These are phyloP conservation scores for Papilio gigon DNA, from an alignment of 2,888 invertebrate genomes.

Conservation along the genomic window DNA sequence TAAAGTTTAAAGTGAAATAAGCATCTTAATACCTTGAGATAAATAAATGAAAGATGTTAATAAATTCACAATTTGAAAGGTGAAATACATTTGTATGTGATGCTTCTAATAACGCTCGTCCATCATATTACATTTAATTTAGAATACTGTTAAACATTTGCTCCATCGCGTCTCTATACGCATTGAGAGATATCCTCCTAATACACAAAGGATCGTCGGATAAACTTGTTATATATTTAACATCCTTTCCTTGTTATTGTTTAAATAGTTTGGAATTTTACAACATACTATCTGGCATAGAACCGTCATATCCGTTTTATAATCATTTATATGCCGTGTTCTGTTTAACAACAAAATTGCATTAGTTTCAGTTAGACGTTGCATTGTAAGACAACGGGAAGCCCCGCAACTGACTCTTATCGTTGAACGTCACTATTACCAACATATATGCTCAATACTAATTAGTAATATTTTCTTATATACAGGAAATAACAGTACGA, in stretches of 20 bases:
- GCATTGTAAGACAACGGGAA: slow-evolving; percentile 38
- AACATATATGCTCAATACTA: not conserved
- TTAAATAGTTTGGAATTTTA: not conserved
- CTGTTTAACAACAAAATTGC: slow-evolving; percentile 29
- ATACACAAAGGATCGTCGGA: not conserved
- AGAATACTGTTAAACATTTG: not conserved
- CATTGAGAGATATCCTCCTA: not conserved
- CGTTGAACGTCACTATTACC: slow-evolving; percentile 5
- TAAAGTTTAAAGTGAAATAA: not conserved
- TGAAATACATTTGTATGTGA: not conserved
- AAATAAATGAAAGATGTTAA: slow-evolving; percentile 7
- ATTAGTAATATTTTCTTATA: slow-evolving; percentile 12
- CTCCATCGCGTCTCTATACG: not conserved
- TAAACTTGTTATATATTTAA: slow-evolving; percentile 5
- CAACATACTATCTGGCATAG: not conserved
- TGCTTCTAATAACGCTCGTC: not conserved
- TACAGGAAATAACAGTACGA: slow-evolving; percentile 42
- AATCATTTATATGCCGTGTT: slow-evolving; percentile 20
- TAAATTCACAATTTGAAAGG: not conserved
- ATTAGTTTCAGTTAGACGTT: slow-evolving; percentile 33
- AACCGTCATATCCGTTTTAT: not conserved
- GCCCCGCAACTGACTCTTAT: slow-evolving; percentile 27
- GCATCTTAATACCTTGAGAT: slow-evolving; percentile 5
- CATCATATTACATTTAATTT: not conserved
- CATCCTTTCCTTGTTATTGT: slow-evolving; percentile 14